Base-by-base conservation (phyloP, 2,797 vertebrate genomes). In the Xyrichtys novacula region DNA sequence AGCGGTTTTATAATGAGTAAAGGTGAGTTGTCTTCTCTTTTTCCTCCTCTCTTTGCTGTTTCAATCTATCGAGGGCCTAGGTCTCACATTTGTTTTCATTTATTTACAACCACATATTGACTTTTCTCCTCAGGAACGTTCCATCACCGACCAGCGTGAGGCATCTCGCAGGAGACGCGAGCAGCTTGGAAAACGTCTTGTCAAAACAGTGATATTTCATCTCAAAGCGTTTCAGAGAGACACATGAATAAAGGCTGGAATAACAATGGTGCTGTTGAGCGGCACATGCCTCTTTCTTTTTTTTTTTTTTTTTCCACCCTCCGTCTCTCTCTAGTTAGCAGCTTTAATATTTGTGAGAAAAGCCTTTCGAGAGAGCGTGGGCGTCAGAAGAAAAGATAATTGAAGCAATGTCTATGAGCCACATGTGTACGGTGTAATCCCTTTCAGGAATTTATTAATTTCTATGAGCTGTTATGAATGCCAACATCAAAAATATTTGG, bases 121-220 rank as follows among this genome's bases (percentile, higher is more conserved):
- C 90, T 87, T 88, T 85, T 78, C 82, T 85, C 65, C 77, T 81
- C 71, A 20, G 76, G 71, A 86, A 74, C 40, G 40, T 61, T 89
- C 83, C 78, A 66, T 89, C 81, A 87, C 65, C 57, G 74, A 58
- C 47, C 39, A 79, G 74, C 61, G 40, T 2, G 71, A 73, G 68
- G 74, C 74, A 74, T 80, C 84, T 83, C 55, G 11, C 80, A 34
- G 76, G 78, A 25, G 84, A 76, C 79, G 46, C 16, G 57, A 80
- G 75, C 69, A 61, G 76, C 83, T 79, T 65, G 60, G 70, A 88
- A 85, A 83, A 84, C 57, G 67, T 74, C 84, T 84, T 83, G 85
- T 91, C 84, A 89, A 92, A 91, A 89, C 85, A 87, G 83, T 56
- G 54, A 86, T 85, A 85, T 84, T 90, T 89, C 75, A 86, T 85